Evolutionary conservation across 92 coral and sea anemone species (phyloP), one percentile per base, ranked within the genome.

Genomic region (Porites evermanni): DNA sequence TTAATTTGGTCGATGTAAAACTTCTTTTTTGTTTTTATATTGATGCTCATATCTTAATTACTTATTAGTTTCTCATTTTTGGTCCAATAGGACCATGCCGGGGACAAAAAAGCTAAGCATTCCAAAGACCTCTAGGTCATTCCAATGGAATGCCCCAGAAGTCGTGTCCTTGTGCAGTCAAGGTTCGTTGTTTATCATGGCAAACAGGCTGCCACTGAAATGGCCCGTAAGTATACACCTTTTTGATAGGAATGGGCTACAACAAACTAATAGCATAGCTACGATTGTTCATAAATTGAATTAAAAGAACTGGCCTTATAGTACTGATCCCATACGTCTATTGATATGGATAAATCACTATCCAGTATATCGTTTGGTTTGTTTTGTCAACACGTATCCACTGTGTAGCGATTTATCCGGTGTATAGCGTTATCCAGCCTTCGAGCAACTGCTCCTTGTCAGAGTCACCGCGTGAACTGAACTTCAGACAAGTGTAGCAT

Each of bases 171-270:
- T 84, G 21, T 70, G 88, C n/a, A 60, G 88, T n/a, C 92, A 83
- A 77, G 92, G 92, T 18, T 76, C 88, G 12, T 60, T 88, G 18
- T 88, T 83, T 14, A 67, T 88, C 10, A 88, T 83, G 92, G 88
- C 92, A 32, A 56, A 82, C 53, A 76, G 83, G 74, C 79, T 53
- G 20, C 91, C 91, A 29, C 23, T 76, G 70, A 76, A 51, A 52
- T 52, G 51, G 13, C 54, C 52, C 26, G 72, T 64, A 64, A 70
- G 64, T 68, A 78, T 56, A 70, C 75, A 32, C 75, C 75, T 70
- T 70, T 32, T 69, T 69, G 73, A 69, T 69, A 69, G 12, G 73
- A 69, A 69, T 69, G 73, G 13, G 51, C 73, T 69, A 69, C 73
- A 64, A 66, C 23, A 70, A 29, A 19, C 53, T 70, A 1, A 29